A percentile compares a stretch with the other conserved stretches of the same genome.
Conservation (phyloP, 2,888 invertebrate species). For the Melitaea athalia region DNA sequence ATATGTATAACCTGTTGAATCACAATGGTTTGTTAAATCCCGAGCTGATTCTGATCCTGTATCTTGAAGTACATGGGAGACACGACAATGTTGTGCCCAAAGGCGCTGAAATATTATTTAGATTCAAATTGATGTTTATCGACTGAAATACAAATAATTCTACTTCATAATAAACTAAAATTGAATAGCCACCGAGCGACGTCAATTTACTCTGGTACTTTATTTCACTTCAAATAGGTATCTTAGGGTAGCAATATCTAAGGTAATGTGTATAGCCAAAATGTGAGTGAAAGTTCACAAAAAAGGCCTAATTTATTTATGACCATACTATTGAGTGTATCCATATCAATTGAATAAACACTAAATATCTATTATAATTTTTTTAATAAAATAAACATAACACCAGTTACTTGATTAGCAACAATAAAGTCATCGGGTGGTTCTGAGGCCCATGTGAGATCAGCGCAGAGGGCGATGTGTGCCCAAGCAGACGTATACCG, state of each 20-base stretch:
- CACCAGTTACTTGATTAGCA: slow-evolving; percentile 71
- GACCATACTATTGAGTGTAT: too few relatives aligned
- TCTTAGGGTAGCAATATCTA: too few relatives aligned
- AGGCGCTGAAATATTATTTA: slow-evolving; percentile 64
- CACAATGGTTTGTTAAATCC: slow-evolving; percentile 62
- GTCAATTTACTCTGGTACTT: too few relatives aligned
- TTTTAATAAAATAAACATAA: neutral
- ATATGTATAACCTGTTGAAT: slow-evolving; percentile 55
- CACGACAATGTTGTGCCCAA: slow-evolving; percentile 74
- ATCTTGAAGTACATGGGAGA: slow-evolving; percentile 72
- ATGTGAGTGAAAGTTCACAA: too few relatives aligned
- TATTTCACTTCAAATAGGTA: too few relatives aligned
- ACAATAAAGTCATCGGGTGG: slow-evolving; percentile 76
- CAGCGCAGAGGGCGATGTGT: slow-evolving; percentile 79
- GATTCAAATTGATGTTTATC: too few relatives aligned
- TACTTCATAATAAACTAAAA: neutral
- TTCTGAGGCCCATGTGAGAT: slow-evolving; percentile 77
- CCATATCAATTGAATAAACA: too few relatives aligned
- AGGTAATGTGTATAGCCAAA: too few relatives aligned
- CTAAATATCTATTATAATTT: neutral
- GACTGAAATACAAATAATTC: too few relatives aligned
- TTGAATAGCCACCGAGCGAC: too few relatives aligned
- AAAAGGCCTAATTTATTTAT: neutral
- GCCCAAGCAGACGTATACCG: slow-evolving; percentile 77
- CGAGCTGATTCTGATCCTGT: slow-evolving; percentile 58